Evolutionary conservation across 2,888 invertebrate species (phyloP), one percentile per base, ranked within the genome.

Genomic region (Zaprionus obscuricornis): DNA sequence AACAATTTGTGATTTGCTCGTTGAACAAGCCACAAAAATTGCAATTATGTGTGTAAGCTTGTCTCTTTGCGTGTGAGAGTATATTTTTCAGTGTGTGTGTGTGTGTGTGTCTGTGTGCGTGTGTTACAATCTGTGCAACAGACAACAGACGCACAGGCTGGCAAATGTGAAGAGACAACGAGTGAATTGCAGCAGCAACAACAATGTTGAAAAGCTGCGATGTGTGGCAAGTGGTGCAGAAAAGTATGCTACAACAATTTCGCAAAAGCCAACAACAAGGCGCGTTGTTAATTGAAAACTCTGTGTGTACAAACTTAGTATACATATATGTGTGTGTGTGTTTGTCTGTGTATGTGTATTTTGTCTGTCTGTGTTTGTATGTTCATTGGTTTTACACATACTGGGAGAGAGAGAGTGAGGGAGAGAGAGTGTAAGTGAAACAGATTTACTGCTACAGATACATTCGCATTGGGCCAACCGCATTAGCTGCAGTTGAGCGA

Each of bases 401-500:
- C n/a, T n/a, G n/a, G n/a, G n/a, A n/a, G n/a, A n/a, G n/a, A 16
- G 8, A 20, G 2, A 34, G 0, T 51, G 1, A n/a, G 2, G 11
- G 3, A 17, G 24, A 16, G 1, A 11, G 6, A 8, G 17, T 5
- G 33, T 27, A 18, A 33, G 22, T 27, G 27, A 33, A 49, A 36
- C 49, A 43, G 29, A 58, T 56, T 49, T 22, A 27, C 20, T 49
- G 39, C 14, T 55, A 45, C 36, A 47, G 52, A 46, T 55, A 58
- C 49, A 46, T 20, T 54, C 40, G 52, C 54, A 47, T 7, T 39
- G 51, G 56, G 52, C 51, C 46, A 55, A 46, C 46, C 82, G 56
- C 72, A 85, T 79, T 79, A 85, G 78, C 85, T 79, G 84, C 85
- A 83, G 78, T 68, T 79, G 78, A 85, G 84, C 72, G 78, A 64